Evolutionary conservation across 2,797 vertebrate genomes (phyloP).

Genomic region (Rhinophrynus dorsalis): DNA sequence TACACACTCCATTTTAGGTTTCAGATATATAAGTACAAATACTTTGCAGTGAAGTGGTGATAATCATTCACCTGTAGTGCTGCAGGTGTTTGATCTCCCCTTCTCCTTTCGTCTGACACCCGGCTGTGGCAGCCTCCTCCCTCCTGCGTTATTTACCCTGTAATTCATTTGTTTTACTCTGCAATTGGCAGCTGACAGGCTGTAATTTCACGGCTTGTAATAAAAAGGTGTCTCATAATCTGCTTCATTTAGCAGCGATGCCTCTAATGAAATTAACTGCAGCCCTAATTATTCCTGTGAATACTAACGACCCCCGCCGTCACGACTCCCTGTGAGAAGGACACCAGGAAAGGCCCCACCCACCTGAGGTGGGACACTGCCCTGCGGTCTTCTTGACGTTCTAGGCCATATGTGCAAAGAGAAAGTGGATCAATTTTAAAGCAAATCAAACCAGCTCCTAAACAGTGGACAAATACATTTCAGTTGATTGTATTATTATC

Average conservation of each 20-base stretch:
- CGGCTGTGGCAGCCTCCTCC: constrained; percentile 65
- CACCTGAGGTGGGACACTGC: background rate
- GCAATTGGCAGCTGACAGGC: constrained; percentile 95
- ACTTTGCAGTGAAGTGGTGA: background rate
- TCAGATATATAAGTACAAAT: too few relatives aligned
- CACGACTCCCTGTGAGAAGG: constrained; percentile 87
- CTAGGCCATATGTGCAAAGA: too few relatives aligned
- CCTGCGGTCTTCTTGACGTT: too few relatives aligned
- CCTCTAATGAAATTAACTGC: constrained; percentile 99
- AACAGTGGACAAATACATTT: too few relatives aligned
- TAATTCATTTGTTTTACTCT: constrained; percentile 94
- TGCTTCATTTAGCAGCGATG: constrained; percentile 99
- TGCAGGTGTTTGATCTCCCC: background rate
- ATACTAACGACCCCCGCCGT: constrained; percentile 95
- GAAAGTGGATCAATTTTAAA: too few relatives aligned
- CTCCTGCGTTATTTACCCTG: constrained; percentile 98
- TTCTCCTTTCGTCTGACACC: background rate
- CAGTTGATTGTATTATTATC: too few relatives aligned
- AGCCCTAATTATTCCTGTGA: constrained; percentile 98
- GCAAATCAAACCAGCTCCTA: too few relatives aligned
- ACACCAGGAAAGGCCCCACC: constrained; percentile 61
- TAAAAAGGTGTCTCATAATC: constrained; percentile 99
- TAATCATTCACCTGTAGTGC: constrained; percentile 5
- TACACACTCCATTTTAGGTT: too few relatives aligned
- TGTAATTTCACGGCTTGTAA: constrained; percentile 99